These are phyloP conservation scores for Sarcophilus harrisii DNA, from an alignment of 2,797 vertebrate genomes.

Conservation along the genomic window DNA sequence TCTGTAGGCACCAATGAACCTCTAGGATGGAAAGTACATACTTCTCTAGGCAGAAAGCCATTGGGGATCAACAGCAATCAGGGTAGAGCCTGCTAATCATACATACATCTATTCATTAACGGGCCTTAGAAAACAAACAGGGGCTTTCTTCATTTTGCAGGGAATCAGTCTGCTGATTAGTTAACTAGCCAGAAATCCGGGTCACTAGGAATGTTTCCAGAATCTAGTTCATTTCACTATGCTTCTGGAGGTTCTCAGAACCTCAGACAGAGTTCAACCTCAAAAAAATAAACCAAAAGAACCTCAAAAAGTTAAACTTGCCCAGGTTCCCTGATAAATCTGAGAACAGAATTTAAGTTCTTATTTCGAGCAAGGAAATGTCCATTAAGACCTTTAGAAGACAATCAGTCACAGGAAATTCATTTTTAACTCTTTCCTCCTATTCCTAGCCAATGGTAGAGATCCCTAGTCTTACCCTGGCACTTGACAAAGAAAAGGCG, in stretches of 20 bases:
- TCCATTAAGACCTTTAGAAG: slow-evolving; percentile 37
- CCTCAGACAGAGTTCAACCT: slow-evolving; percentile 27
- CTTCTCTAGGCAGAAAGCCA: neutral
- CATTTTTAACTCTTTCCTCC: neutral
- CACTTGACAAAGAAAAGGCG: slow-evolving; percentile 21
- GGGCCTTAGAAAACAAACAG: neutral
- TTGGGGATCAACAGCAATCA: slow-evolving; percentile 17
- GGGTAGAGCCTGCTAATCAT: neutral
- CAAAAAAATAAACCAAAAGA: neutral
- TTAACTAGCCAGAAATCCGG: neutral
- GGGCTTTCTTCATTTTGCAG: slow-evolving; percentile 6
- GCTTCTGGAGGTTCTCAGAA: slow-evolving; percentile 25
- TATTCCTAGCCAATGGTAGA: neutral
- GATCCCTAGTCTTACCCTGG: neutral
- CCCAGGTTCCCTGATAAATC: slow-evolving; percentile 22
- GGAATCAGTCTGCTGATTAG: neutral
- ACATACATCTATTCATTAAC: neutral
- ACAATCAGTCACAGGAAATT: neutral
- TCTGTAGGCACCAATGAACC: slow-evolving; percentile 30
- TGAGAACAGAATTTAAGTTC: slow-evolving; percentile 32
- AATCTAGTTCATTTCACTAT: neutral
- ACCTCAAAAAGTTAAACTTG: slow-evolving; percentile 26
- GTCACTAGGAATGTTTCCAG: neutral
- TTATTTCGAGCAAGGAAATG: slow-evolving; percentile 22
- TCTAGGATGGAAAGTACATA: neutral